Evolutionary conservation across 2,797 vertebrate species (phyloP).

Genomic region (Potorous gilbertii): DNA sequence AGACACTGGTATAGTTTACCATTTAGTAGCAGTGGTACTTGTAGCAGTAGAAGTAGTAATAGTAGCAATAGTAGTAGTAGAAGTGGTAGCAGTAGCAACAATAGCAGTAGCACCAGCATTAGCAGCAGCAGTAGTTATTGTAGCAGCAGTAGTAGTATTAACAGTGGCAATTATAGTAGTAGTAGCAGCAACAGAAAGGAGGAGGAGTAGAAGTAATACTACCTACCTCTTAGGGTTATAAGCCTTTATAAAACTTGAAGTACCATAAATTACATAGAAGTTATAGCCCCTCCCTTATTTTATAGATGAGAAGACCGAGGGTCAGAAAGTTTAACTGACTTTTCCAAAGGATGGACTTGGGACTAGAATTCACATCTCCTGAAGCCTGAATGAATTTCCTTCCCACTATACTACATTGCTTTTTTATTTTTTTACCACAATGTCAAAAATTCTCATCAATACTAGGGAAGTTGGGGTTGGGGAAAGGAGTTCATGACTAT

Average conservation of each 20-base stretch:
- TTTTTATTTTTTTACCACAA: background rate
- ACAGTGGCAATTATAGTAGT: too few relatives aligned
- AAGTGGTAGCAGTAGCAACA: background rate
- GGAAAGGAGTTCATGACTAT: background rate
- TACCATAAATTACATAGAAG: background rate
- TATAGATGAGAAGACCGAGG: background rate
- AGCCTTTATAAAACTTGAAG: too few relatives aligned
- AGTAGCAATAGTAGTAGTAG: background rate
- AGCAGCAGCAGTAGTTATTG: too few relatives aligned
- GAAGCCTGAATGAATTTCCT: background rate
- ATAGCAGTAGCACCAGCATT: too few relatives aligned
- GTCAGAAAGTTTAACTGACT: background rate
- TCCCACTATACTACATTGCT: background rate
- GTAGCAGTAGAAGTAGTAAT: background rate
- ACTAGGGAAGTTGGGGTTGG: background rate
- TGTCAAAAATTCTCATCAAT: background rate
- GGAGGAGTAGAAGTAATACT: too few relatives aligned
- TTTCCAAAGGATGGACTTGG: background rate
- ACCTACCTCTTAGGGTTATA: too few relatives aligned
- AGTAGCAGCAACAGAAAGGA: too few relatives aligned
- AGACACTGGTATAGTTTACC: too few relatives aligned
- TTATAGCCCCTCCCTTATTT: background rate
- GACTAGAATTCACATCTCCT: background rate
- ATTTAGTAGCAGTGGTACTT: background rate
- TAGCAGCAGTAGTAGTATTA: too few relatives aligned